Base-by-base conservation (phyloP, 2,797 vertebrate genomes). In the Pseudotriccus pelzelni region DNA sequence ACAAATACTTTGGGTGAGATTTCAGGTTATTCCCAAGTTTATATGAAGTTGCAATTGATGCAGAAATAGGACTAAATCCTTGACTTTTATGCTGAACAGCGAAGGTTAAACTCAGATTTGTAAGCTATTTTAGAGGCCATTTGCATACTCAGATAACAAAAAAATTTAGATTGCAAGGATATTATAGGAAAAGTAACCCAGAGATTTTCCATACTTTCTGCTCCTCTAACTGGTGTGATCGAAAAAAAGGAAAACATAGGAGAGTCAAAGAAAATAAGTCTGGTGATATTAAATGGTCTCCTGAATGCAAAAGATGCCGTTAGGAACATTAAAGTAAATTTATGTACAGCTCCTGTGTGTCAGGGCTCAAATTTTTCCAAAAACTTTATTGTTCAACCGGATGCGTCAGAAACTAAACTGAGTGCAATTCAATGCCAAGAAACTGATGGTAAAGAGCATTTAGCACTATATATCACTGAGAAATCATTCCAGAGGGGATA, bases 331-430 rank as follows among this genome's bases (percentile, higher is more conserved):
- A 79, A 94, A 79, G 75, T 94, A 87, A 95, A 95, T 90, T 80
- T 95, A 93, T 58, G 80, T 84, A 87, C 67, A 85, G 93, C 91
- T 97, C 73, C 92, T 96, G 89, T 95, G 80, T 86, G 76, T 96
- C 66, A 84, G 84, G 74, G 53, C 90, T 90, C 70, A 87, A 30
- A 12, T 68, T 96, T 96, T 95, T 67, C 84, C 91, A 58, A 89
- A 96, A 94, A 36, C 27, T 90, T 95, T 91, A 93, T 52, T 95
- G 90, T 93, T 87, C 32, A 78, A 58, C 55, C 2, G 64, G 80
- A 95, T 95, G 80, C 84, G 62, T 91, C 82, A 75, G 96, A 62
- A 96, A 83, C 63, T 50, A 46, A 83, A 83, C 39, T 5, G 25
- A 76, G 50, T 69, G 59, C 59, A 87, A n/a, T 36, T 76, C 75